Evolutionary conservation across 2,797 vertebrate species (phyloP).

Genomic region (Otolemur crassicaudatus): DNA sequence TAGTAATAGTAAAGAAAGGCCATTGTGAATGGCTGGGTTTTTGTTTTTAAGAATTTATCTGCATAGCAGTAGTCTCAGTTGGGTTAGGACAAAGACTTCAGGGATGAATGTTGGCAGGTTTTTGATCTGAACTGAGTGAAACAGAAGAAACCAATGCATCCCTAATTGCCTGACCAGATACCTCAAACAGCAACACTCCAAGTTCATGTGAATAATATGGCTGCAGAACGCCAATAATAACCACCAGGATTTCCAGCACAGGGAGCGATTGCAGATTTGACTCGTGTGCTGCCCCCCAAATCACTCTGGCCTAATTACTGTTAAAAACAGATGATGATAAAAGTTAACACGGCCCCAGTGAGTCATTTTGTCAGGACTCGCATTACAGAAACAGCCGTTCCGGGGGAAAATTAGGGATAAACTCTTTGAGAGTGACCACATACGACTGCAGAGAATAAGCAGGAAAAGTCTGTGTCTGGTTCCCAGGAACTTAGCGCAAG

Average conservation of each 20-base stretch:
- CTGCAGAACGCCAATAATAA: slow-evolving; percentile 65
- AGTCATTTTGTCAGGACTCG: slow-evolving; percentile 80
- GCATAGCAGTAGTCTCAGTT: neutral
- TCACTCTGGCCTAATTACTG: slow-evolving; percentile 80
- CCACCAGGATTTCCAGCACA: slow-evolving; percentile 77
- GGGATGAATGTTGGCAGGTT: slow-evolving; percentile 18
- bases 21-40: neutral
- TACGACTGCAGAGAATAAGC: slow-evolving; percentile 79
- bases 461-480: slow-evolving; percentile 72
- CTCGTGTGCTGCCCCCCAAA: slow-evolving; percentile 58
- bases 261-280: slow-evolving; percentile 74
- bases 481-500: slow-evolving; percentile 77
- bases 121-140: slow-evolving; percentile 58
- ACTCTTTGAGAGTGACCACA: slow-evolving; percentile 80
- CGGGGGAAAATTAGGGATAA: slow-evolving; percentile 79
- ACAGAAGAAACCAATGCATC: slow-evolving; percentile 25
- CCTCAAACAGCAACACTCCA: slow-evolving; percentile 62
- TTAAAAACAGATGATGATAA: slow-evolving; percentile 85
- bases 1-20: neutral
- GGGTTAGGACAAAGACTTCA: neutral
- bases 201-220: slow-evolving; percentile 78
- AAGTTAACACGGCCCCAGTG: slow-evolving; percentile 75
- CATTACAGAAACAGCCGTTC: slow-evolving; percentile 75
- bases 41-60: neutral
- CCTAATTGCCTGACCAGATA: slow-evolving; percentile 80